Conservation (phyloP, 2,888 invertebrate species). For the Macrostomum cliftonense region DNA sequence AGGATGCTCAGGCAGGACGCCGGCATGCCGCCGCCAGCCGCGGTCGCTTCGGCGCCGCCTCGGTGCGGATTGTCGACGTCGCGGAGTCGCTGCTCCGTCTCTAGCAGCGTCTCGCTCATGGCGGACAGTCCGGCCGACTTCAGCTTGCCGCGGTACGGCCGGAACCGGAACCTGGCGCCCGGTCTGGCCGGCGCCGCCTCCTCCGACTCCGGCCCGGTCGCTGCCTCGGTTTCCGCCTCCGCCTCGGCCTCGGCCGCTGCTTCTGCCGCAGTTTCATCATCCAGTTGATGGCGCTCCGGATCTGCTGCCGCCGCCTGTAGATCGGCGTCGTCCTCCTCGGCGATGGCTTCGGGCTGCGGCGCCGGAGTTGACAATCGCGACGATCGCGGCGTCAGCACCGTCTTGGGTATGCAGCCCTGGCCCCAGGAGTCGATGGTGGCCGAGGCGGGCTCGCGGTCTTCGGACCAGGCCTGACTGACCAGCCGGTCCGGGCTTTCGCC, state of each 20-base stretch:
- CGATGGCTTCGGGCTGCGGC: slow-evolving; percentile 16
- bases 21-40: slow-evolving; percentile 20
- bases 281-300: neutral
- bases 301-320: neutral
- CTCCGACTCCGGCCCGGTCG: neutral
- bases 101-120: slow-evolving; percentile 24
- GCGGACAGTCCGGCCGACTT: slow-evolving; percentile 19
- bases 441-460: slow-evolving; percentile 34
- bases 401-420: slow-evolving; percentile 33
- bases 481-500: slow-evolving; percentile 21
- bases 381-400: slow-evolving; percentile 7
- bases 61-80: slow-evolving; percentile 13
- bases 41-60: neutral
- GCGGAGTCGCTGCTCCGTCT: slow-evolving; percentile 22
- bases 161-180: slow-evolving; percentile 9
- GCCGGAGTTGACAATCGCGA: slow-evolving; percentile 13
- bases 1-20: slow-evolving; percentile 27
- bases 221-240: slow-evolving; percentile 14
- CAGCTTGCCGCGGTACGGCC: slow-evolving; percentile 22
- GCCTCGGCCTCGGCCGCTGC: slow-evolving; percentile 14
- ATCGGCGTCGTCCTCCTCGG: neutral
- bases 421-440: slow-evolving; percentile 37
- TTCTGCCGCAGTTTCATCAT: slow-evolving; percentile 14
- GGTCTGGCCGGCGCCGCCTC: neutral
- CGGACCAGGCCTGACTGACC: slow-evolving; percentile 24